A percentile compares a stretch with the other conserved stretches of the same genome.
These are phyloP conservation scores for Galeruca laticollis DNA, from an alignment of 2,888 invertebrate species.

Conservation along the genomic window DNA sequence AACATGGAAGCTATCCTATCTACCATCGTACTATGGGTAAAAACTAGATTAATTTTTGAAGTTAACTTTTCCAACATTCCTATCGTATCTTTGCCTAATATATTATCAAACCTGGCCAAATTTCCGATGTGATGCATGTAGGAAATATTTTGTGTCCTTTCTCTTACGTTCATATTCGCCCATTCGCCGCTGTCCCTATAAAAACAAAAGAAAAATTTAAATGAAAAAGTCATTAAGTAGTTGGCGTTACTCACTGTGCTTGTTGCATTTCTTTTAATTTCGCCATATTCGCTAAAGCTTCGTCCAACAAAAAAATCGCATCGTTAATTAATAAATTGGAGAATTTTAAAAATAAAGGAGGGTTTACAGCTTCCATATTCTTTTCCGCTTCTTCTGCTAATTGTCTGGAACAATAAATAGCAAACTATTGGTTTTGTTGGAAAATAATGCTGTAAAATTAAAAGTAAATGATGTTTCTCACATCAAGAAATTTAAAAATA, in stretches of 20 bases:
- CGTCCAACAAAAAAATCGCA: conserved; percentile 94
- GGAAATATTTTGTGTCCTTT: conserved; percentile 80
- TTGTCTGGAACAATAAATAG: conserved; percentile 67
- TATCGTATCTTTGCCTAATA: conserved; percentile 90
- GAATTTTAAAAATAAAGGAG: conserved; percentile 93
- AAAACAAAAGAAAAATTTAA: conserved; percentile 21
- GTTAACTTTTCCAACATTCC: conserved; percentile 84
- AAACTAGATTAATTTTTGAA: conserved; percentile 82
- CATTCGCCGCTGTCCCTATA: conserved; percentile 80
- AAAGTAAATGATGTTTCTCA: too few relatives aligned
- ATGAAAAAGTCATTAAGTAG: not conserved
- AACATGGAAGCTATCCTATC: conserved; percentile 95
- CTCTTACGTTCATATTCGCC: conserved; percentile 76
- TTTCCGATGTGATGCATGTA: conserved; percentile 83
- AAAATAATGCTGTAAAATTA: too few relatives aligned
- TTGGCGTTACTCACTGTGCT: conserved; percentile 71
- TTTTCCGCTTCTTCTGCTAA: conserved; percentile 84
- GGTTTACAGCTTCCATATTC: conserved; percentile 90
- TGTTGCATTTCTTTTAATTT: conserved; percentile 86
- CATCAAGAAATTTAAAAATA: too few relatives aligned
- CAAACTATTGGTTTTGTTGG: not conserved
- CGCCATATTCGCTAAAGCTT: conserved; percentile 90
- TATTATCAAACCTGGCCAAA: conserved; percentile 92
- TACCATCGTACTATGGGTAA: conserved; percentile 91
- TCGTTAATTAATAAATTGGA: conserved; percentile 97